Percentiles rank a stretch among this genome's conserved stretches.
Conservation (phyloP, 2,113 vertebrate genomes). For the Ramphastos sulfuratus region DNA sequence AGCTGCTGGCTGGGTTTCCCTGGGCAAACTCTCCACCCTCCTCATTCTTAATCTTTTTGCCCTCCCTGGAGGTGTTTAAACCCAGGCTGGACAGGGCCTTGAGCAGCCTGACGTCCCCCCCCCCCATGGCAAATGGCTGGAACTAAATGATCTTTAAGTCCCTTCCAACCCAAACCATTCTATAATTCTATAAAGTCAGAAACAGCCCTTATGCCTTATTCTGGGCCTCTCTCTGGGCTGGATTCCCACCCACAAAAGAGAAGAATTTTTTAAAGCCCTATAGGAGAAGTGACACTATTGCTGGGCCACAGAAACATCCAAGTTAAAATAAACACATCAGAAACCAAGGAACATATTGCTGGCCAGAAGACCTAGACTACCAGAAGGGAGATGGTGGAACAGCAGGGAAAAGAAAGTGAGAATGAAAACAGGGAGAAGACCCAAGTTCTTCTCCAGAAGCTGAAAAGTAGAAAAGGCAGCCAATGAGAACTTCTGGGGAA, state of each 20-base stretch:
- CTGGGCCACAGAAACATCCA: not conserved
- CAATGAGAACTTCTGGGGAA: slow-evolving; percentile 9
- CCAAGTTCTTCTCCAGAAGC: slow-evolving; percentile 22
- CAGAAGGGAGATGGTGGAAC: not conserved
- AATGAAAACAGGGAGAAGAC: not conserved
- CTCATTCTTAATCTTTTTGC: not conserved
- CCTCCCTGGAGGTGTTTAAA: no score
- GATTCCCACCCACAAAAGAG: slow-evolving; percentile 14
- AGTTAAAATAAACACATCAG: slow-evolving; percentile 26
- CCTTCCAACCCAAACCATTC: no score
- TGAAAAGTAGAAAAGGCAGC: not conserved
- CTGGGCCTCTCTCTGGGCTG: slow-evolving; percentile 33
- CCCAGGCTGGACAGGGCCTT: no score
- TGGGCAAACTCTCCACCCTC: not conserved
- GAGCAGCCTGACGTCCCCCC: no score
- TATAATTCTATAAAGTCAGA: not conserved
- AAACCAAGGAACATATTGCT: slow-evolving; percentile 16
- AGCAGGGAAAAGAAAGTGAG: not conserved
- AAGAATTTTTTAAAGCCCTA: not conserved
- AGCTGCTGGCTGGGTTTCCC: not conserved
- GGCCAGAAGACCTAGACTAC: not conserved
- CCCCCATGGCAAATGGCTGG: no score
- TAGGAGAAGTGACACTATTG: slow-evolving; percentile 12
- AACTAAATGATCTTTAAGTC: no score
- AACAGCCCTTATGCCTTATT: not conserved